Percentiles rank a stretch among this genome's conserved stretches.
Conservation (phyloP, 2,797 vertebrate genomes). For the Discoglossus pictus region DNA sequence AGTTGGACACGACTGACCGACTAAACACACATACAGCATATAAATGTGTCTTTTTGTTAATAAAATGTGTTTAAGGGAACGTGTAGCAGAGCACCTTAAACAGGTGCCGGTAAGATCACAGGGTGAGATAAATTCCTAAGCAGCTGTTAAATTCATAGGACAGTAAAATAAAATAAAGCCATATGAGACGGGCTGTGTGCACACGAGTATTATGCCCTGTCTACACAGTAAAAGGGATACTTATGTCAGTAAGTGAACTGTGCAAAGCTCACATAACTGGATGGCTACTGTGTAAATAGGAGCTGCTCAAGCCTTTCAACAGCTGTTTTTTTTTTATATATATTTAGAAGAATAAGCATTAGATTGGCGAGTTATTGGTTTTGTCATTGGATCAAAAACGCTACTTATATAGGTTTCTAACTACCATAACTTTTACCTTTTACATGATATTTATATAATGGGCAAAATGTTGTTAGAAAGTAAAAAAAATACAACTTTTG, state of each 20-base stretch:
- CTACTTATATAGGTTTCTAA: too few species aligned
- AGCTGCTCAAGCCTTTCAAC: conserved; percentile 25
- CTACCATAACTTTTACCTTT: too few species aligned
- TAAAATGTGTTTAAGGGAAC: too few species aligned
- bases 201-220: conserved; percentile 21
- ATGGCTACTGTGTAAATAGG: conserved; percentile 10
- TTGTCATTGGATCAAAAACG: too few species aligned
- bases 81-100: conserved; percentile 10
- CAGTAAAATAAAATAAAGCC: conserved; percentile 1
- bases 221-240: conserved; percentile 2
- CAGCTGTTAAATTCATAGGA: conserved; percentile 32
- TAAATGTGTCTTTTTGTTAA: too few species aligned
- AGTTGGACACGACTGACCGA: too few species aligned
- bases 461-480: too few species aligned
- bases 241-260: conserved; percentile 18
- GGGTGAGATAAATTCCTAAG: neutral
- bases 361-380: neutral
- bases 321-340: conserved; percentile 27
- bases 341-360: neutral
- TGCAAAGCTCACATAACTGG: conserved; percentile 2
- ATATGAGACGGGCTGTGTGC: too few species aligned
- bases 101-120: conserved; percentile 29
- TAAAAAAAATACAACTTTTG: too few species aligned
- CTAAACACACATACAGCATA: too few species aligned
- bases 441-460: too few species aligned